Percentiles rank a stretch among this genome's conserved stretches.
Evolutionary conservation across 1,140 invertebrate species (phyloP).

Genomic region (Anastatus disparis): DNA sequence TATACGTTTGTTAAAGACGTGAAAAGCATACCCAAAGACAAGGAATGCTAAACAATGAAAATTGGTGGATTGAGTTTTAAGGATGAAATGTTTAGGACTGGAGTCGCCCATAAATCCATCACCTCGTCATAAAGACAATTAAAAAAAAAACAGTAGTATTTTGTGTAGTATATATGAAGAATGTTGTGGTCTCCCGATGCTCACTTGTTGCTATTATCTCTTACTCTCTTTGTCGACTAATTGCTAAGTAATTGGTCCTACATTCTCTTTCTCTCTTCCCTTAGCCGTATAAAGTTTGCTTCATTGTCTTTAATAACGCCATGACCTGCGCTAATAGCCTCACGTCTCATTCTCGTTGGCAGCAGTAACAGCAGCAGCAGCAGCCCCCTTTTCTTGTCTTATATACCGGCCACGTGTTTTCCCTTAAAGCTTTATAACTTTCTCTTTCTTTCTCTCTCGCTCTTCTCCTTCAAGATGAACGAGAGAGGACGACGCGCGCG

Average conservation of each 20-base stretch:
- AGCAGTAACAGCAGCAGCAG: too few species aligned
- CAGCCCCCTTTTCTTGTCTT: too few species aligned
- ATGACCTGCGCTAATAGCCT: conserved; percentile 64
- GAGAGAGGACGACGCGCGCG: neutral
- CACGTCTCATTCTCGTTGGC: conserved; percentile 56
- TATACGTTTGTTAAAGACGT: too few species aligned
- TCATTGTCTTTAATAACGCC: conserved; percentile 68
- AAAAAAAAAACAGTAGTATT: too few species aligned
- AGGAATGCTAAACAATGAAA: too few species aligned
- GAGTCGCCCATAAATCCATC: too few species aligned
- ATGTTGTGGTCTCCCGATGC: conserved; percentile 16
- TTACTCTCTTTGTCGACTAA: conserved; percentile 54
- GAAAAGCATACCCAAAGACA: too few species aligned
- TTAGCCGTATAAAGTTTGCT: conserved; percentile 65
- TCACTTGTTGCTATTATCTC: conserved; percentile 63
- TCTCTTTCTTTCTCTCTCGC: neutral
- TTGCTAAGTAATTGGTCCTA: conserved; percentile 66
- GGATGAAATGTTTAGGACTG: too few species aligned
- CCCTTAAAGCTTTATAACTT: neutral
- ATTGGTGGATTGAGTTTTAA: too few species aligned
- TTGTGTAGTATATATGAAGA: too few species aligned
- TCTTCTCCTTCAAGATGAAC: neutral
- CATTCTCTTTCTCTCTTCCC: conserved; percentile 47
- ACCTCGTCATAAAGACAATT: too few species aligned
- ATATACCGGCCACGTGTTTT: conserved; percentile 15